phyloP scores from a whole-genome alignment of 2,888 invertebrate genomes.

The Hofmannophila pseudospretella region DNA sequence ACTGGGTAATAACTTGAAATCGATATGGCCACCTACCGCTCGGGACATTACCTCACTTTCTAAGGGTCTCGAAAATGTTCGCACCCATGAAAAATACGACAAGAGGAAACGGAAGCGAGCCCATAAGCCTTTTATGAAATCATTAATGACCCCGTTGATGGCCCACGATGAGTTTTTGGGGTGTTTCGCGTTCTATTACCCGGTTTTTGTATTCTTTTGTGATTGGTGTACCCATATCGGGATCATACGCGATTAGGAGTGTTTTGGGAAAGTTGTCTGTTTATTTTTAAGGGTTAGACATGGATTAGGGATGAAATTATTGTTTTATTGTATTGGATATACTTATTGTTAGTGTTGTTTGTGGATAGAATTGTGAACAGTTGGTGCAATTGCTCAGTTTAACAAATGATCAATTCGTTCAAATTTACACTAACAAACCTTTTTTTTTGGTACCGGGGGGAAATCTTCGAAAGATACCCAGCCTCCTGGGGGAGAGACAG shows the following conservation, averaged over 20 bases:
- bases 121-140: constrained; percentile 70
- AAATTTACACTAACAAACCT: no score
- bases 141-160: constrained; percentile 65
- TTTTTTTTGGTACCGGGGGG: no score
- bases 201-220: constrained; percentile 38
- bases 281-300: no score
- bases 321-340: no score
- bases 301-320: no score
- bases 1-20: constrained; percentile 13
- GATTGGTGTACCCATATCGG: constrained; percentile 25
- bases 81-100: constrained; percentile 64
- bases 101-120: constrained; percentile 52
- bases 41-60: constrained; percentile 32
- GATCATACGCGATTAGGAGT: constrained; percentile 9
- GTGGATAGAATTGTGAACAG: no score
- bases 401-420: no score
- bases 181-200: constrained; percentile 41
- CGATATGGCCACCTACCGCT: constrained; percentile 13
- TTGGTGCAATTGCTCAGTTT: no score
- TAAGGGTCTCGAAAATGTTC: constrained; percentile 56
- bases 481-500: no score
- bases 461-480: no score
- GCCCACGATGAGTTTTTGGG: constrained; percentile 45
- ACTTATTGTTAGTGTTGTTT: no score
- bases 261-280: constrained; percentile 8